A percentile compares a stretch with the other conserved stretches of the same genome.
phyloP scores from a whole-genome alignment of 2,113 vertebrate species.

The Melanostigma gelatinosum region DNA sequence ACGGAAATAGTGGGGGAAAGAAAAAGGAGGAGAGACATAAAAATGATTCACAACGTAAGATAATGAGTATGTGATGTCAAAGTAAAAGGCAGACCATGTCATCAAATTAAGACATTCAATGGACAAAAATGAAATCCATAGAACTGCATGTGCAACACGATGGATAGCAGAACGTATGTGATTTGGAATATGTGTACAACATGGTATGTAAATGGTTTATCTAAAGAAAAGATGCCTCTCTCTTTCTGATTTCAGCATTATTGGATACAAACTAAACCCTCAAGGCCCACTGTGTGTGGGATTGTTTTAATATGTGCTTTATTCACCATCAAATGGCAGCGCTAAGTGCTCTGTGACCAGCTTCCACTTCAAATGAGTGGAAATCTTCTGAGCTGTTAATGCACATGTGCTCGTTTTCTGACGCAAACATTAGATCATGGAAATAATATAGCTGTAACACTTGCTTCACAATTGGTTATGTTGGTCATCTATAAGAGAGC shows the following conservation, averaged over 20 bases:
- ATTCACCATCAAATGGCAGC: not conserved
- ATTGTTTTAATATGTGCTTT: not conserved
- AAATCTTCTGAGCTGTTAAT: not conserved
- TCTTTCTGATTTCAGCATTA: not conserved
- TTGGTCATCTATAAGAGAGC: not conserved
- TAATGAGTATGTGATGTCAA: constrained; percentile 46
- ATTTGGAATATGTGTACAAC: constrained; percentile 27
- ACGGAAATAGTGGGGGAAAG: constrained; percentile 48
- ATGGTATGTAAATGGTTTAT: constrained; percentile 13
- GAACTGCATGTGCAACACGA: not conserved
- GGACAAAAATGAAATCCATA: constrained; percentile 17
- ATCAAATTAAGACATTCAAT: constrained; percentile 32
- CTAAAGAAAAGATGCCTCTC: not conserved
- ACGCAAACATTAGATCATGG: not conserved
- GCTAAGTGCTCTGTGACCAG: not conserved
- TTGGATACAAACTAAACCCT: not conserved
- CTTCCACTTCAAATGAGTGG: not conserved
- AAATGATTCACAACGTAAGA: constrained; percentile 59
- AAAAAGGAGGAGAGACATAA: constrained; percentile 58
- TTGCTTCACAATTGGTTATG: not conserved
- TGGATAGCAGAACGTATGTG: constrained; percentile 4
- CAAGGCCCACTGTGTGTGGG: not conserved
- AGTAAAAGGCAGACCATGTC: constrained; percentile 30
- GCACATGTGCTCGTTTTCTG: constrained; percentile 5
- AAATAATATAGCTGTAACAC: not conserved